Percentiles rank a stretch among this genome's conserved stretches.
Conservation (phyloP, 1,140 invertebrate species). For the Andrena cerasifolii region DNA sequence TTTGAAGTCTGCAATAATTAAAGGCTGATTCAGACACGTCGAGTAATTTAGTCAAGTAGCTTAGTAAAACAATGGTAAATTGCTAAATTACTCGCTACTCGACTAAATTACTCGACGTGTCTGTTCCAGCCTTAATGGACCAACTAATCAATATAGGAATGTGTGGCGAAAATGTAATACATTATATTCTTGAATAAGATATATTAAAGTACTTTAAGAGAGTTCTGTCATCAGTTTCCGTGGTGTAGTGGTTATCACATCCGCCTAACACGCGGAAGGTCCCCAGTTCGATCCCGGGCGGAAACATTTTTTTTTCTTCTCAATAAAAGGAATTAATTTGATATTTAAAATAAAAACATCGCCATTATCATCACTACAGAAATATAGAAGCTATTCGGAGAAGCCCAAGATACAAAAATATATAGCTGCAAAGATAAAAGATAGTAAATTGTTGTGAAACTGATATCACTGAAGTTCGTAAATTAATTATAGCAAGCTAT, state of each 20-base stretch:
- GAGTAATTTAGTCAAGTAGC: too few relatives aligned
- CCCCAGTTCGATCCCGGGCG: conserved; percentile 69
- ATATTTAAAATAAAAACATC: background rate
- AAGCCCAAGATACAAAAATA: background rate
- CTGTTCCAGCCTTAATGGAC: too few relatives aligned
- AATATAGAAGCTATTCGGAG: too few relatives aligned
- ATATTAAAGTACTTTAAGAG: background rate
- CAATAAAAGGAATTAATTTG: background rate
- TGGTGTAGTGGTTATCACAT: conserved; percentile 70
- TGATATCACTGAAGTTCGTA: background rate
- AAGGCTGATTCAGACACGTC: too few relatives aligned
- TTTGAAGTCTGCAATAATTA: background rate
- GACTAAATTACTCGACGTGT: too few relatives aligned
- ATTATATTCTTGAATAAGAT: too few relatives aligned
- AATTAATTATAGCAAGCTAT: background rate
- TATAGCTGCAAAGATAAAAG: background rate
- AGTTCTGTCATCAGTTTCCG: conserved; percentile 17
- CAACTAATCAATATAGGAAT: background rate
- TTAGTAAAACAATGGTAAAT: too few relatives aligned
- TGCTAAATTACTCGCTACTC: too few relatives aligned
- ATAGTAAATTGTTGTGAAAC: background rate
- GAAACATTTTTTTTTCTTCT: conserved; percentile 56
- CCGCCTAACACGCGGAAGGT: conserved; percentile 67
- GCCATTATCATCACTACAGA: background rate
- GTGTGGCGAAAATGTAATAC: background rate